Base-by-base conservation (phyloP, 2,113 vertebrate species). In the Martes martes region DNA sequence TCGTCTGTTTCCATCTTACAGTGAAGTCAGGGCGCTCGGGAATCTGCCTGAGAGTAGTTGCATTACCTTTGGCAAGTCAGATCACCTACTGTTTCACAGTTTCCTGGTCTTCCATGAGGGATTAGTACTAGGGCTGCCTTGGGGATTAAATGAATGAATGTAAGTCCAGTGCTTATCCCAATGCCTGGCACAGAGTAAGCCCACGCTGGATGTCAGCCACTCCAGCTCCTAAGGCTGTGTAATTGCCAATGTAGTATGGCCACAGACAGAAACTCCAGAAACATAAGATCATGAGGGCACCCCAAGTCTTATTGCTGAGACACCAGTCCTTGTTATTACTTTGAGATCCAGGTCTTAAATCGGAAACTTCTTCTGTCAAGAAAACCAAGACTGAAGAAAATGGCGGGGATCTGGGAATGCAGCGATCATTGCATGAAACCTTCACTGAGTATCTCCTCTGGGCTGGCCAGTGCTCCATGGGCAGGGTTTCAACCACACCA, bases 141-240 rank as follows among this genome's bases (percentile, higher is more conserved):
- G 19, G 67, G 71, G 1, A 76, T 81, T 96, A 91, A 96, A 69
- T 94, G 33, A 93, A 42, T 89, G 73, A 87, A 74, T 89, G 10
- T 23, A 93, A 82, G 24, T 71, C 57, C 92, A 65, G 57, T 81
- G 15, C 24, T 36, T 91, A 79, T 79, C 47, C 63, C 21, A 55
- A 36, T 47, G 67, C 11, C 57, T 94, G 31, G 13, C 69, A 94
- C 19, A 26, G 28, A 11, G 33, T 84, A 52, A 95, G 15, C n/a
- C 73, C 67, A 79, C 21, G 79, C 4, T 55, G 90, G 31, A 83
- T 79, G 50, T 84, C 67, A 94, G 82, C 13, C 76, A 26, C 59
- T 31, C 42, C 1, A 88, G 14, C 79, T 89, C 57, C 55, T 83
- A 82, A 57, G 6, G 31, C 63, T 31, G 87, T 24, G 73, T 91